Conservation (phyloP, 2,113 vertebrate species). For the Probosciger aterrimus region DNA sequence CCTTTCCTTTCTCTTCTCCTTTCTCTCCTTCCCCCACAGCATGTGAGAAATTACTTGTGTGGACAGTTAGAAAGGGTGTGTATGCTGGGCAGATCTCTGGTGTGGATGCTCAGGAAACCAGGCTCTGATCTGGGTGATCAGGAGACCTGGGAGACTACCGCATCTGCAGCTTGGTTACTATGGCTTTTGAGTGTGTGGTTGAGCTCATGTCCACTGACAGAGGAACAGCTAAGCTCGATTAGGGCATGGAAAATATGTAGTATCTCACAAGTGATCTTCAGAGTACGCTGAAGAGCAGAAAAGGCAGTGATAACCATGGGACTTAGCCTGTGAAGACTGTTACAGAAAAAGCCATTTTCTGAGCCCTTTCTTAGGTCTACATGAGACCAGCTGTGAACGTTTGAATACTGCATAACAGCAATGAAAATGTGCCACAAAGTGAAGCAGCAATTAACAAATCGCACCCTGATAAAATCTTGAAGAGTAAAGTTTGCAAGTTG, state of each 20-base stretch:
- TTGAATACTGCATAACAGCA: background rate
- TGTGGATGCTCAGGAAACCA: background rate
- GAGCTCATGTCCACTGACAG: background rate
- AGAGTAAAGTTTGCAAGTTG: background rate
- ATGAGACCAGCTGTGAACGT: background rate
- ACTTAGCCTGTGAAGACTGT: background rate
- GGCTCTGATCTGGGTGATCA: background rate
- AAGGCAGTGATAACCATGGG: background rate
- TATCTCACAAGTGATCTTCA: background rate
- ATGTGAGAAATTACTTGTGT: background rate
- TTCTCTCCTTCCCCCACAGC: background rate
- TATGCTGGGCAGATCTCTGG: background rate
- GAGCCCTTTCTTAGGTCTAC: background rate
- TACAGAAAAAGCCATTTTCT: background rate
- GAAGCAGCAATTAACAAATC: background rate
- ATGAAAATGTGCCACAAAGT: background rate
- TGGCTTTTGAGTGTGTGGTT: background rate
- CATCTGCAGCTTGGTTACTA: background rate
- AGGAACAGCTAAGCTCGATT: background rate
- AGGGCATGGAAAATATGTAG: background rate
- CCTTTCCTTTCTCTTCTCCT: background rate
- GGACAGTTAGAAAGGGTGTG: background rate
- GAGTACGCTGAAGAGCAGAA: background rate
- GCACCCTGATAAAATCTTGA: background rate
- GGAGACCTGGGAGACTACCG: accelerated